Conservation (phyloP, 2,113 vertebrate species). For the Tachysurus vachellii region DNA sequence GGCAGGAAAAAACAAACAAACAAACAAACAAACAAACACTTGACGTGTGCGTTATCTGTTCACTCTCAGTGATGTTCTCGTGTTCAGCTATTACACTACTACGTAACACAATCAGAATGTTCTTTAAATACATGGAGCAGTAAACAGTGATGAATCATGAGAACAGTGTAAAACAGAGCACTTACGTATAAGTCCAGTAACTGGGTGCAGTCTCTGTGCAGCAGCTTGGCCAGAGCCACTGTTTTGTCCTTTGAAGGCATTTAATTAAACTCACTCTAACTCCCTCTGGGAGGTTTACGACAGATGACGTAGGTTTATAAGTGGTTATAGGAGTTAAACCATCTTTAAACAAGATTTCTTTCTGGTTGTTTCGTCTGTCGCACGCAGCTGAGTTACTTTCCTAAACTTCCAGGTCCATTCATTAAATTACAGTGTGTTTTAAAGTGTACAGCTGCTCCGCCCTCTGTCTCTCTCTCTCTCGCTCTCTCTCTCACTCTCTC, state of each 20-base stretch:
- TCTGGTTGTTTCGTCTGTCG: neutral
- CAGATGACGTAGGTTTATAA: too few species aligned
- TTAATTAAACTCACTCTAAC: conserved; percentile 13
- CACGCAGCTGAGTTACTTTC: neutral
- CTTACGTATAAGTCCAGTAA: conserved; percentile 74
- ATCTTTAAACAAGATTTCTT: neutral
- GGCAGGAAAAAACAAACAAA: neutral
- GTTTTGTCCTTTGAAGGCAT: conserved; percentile 39
- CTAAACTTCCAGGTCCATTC: neutral
- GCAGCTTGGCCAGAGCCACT: conserved; percentile 59
- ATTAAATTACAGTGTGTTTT: neutral
- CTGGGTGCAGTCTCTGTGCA: conserved; percentile 62
- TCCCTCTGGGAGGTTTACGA: too few species aligned
- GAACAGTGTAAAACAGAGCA: conserved; percentile 18
- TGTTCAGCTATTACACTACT: neutral
- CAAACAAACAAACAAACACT: neutral
- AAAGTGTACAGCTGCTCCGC: neutral
- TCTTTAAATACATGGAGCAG: neutral
- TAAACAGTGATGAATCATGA: too few species aligned
- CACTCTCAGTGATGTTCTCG: neutral
- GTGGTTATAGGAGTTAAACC: neutral
- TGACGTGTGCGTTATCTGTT: neutral
- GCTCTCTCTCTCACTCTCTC: neutral
- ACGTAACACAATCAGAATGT: too few species aligned
- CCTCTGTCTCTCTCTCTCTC: neutral